phyloP scores from a whole-genome alignment of 2,113 vertebrate species.

The Spheniscus mendiculus region DNA sequence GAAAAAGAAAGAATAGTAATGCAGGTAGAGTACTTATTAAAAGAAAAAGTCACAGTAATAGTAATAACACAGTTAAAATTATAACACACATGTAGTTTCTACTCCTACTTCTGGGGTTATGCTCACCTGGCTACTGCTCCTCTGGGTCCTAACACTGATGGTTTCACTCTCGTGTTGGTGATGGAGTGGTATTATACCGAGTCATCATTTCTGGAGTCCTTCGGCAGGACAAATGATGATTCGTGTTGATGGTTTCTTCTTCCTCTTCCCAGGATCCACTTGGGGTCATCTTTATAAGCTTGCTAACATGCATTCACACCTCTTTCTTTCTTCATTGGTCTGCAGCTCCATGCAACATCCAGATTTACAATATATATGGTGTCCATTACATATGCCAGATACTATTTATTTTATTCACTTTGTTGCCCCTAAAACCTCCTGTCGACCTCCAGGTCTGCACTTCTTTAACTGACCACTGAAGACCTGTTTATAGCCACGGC shows the following conservation, averaged over 20 bases:
- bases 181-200: background rate
- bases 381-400: background rate
- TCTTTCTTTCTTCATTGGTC: background rate
- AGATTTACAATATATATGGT: background rate
- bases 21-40: background rate
- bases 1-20: background rate
- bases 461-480: background rate
- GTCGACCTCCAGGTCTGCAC: background rate
- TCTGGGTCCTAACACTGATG: background rate
- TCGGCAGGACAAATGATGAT: background rate
- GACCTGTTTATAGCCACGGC: background rate
- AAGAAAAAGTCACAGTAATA: background rate
- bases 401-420: background rate
- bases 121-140: background rate
- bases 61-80: background rate
- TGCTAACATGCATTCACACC: background rate
- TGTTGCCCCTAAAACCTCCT: background rate
- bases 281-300: background rate
- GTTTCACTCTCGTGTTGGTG: background rate
- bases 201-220: background rate
- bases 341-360: background rate
- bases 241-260: background rate
- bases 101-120: background rate
- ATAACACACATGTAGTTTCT: accelerated
- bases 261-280: background rate